Conservation (phyloP, 2,797 vertebrate species). For the Muscicapa comitata region DNA sequence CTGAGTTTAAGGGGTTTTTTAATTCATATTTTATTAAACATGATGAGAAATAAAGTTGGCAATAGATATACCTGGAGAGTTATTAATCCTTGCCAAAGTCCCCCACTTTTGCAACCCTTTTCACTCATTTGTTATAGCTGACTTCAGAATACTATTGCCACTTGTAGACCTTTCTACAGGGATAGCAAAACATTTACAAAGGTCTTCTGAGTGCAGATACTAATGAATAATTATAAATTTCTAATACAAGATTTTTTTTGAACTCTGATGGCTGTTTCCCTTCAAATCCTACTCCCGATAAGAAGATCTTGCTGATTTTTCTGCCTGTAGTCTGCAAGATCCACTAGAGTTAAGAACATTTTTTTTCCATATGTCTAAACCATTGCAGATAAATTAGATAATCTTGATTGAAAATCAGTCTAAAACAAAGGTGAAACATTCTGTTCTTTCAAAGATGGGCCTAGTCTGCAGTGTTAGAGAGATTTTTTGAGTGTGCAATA, state of each 20-base stretch:
- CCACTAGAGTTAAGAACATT: slow-evolving; percentile 5
- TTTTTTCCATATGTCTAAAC: neutral
- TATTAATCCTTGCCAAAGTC: neutral
- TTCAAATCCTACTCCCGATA: neutral
- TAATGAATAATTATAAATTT: slow-evolving; percentile 5
- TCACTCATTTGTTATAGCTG: neutral
- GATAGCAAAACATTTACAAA: neutral
- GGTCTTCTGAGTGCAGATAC: neutral
- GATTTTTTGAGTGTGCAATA: neutral
- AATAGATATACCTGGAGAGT: neutral
- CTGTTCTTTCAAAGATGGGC: neutral
- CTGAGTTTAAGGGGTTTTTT: neutral
- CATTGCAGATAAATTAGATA: slow-evolving; percentile 14
- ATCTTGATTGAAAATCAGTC: slow-evolving; percentile 42
- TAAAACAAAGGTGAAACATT: neutral
- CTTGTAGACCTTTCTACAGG: neutral
- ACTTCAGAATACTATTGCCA: neutral
- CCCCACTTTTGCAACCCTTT: neutral
- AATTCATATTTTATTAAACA: neutral
- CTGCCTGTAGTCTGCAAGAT: slow-evolving; percentile 26
- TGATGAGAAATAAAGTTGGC: neutral
- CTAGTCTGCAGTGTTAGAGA: neutral
- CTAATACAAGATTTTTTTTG: neutral
- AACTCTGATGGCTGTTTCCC: neutral
- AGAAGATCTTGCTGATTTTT: neutral